Evolutionary conservation across 2,888 invertebrate genomes (phyloP), one percentile per base, ranked within the genome.

Genomic region (Euspilapteryx auroguttella): DNA sequence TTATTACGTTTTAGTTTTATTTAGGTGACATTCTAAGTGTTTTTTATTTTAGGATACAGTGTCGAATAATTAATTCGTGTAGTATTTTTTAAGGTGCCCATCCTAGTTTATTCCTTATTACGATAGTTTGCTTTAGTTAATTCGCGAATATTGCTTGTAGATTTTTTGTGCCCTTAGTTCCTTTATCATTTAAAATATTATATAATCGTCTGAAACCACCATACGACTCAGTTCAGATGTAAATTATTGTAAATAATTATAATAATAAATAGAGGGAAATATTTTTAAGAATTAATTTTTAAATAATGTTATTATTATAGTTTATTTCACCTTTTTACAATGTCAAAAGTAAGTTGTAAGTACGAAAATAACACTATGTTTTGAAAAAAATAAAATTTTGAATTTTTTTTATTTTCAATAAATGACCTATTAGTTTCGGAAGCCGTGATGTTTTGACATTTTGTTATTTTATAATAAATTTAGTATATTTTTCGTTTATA

Each of bases 191-290:
- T n/a, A n/a, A n/a, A n/a, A n/a, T n/a, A n/a, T n/a, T n/a, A n/a
- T n/a, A n/a, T n/a, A n/a, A n/a, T n/a, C n/a, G n/a, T n/a, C n/a
- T n/a, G n/a, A n/a, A 17, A 17, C 17, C 17, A 17, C 17, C 17
- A 17, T 8, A 17, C n/a, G n/a, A n/a, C 5, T 17, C 5, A 8
- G 17, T 6, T 17, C 5, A 17, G 5, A 8, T 75, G 73, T 75
- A 75, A 73, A 73, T 71, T 73, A 69, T 59, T 75, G 73, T 75
- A 75, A 55, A 69, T 71, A 66, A 39, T 37, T 38, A 53, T 53
- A 49, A 54, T 49, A 49, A 13, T n/a, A n/a, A 29, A 25, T 29
- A 25, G 25, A 12, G 25, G 25, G 29, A 54, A 44, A 51, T 46
- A 48, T 40, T 37, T 42, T 46, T 51, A 52, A 55, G 27, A 47